A percentile compares a stretch with the other conserved stretches of the same genome.
phyloP scores from a whole-genome alignment of 2,888 invertebrate genomes.

The Rambutsinella grinnellia region DNA sequence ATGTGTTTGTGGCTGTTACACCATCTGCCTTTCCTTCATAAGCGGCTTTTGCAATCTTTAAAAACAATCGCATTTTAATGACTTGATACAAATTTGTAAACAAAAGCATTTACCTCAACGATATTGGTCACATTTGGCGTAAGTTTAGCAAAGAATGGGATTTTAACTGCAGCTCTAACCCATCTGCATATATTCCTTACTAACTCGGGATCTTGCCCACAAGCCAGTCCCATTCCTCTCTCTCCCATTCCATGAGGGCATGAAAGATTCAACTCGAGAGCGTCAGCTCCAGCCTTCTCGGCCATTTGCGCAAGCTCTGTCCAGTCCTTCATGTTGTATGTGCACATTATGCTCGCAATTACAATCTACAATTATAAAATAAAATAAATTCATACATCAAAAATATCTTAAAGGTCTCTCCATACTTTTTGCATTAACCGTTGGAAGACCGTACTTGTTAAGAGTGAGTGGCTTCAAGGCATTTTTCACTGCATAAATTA shows the following conservation, averaged over 20 bases:
- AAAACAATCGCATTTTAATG: neutral
- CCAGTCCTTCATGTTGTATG: constrained; percentile 91
- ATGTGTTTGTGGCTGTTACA: constrained; percentile 97
- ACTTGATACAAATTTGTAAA: neutral
- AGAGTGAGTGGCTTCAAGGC: constrained; percentile 86
- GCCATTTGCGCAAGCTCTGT: constrained; percentile 82
- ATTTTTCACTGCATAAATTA: constrained; percentile 73
- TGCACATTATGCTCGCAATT: constrained; percentile 97
- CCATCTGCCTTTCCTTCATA: constrained; percentile 91
- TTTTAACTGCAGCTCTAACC: constrained; percentile 87
- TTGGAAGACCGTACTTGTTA: constrained; percentile 84
- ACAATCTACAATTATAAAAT: constrained; percentile 75
- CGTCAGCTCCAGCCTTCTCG: constrained; percentile 90
- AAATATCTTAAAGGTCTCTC: too few species aligned
- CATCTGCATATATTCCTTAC: constrained; percentile 91
- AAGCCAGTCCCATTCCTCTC: constrained; percentile 97
- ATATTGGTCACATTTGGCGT: constrained; percentile 99
- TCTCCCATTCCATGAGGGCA: constrained; percentile 99
- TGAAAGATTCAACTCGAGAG: constrained; percentile 94
- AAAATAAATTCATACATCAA: constrained; percentile 1
- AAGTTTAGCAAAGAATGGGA: constrained; percentile 97
- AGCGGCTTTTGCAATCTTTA: constrained; percentile 86
- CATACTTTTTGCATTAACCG: constrained; percentile 83
- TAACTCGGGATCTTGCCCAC: constrained; percentile 92
- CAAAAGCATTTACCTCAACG: constrained; percentile 70